Conservation (phyloP, 2,888 invertebrate species). For the Oxyscelio sp. region DNA sequence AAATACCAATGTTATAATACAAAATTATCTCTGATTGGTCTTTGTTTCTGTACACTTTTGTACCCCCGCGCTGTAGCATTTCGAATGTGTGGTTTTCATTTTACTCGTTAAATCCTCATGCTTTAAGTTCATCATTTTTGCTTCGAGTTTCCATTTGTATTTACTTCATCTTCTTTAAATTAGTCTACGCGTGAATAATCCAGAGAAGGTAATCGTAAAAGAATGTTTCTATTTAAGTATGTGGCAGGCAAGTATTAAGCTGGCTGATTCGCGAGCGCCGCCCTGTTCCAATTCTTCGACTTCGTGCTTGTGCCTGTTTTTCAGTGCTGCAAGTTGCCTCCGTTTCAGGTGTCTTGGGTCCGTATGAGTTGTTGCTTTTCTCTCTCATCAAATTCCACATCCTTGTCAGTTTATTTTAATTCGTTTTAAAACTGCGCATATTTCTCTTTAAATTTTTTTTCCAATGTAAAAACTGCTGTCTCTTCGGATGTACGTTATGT, state of each 20-base stretch:
- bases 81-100: conserved; percentile 63
- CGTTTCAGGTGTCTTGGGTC: not conserved
- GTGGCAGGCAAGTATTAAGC: conserved; percentile 88
- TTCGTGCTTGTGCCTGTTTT: conserved; percentile 17
- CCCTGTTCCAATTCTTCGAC: conserved; percentile 41
- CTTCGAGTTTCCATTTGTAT: too few relatives aligned
- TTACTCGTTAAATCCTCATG: too few relatives aligned
- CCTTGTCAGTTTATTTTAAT: not conserved
- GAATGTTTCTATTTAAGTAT: conserved; percentile 82
- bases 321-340: not conserved
- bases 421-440: too few relatives aligned
- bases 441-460: conserved; percentile 32
- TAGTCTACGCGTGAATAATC: conserved; percentile 82
- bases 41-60: conserved; percentile 80
- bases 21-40: conserved; percentile 79
- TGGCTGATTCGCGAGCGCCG: conserved; percentile 81
- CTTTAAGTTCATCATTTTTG: conserved; percentile 24
- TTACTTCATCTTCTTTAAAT: conserved; percentile 71
- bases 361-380: not conserved
- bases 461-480: too few relatives aligned
- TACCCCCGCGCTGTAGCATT: conserved; percentile 79
- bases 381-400: not conserved
- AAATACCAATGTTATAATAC: conserved; percentile 81
- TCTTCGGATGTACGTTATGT: too few relatives aligned
- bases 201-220: conserved; percentile 80